A percentile compares a stretch with the other conserved stretches of the same genome.
Evolutionary conservation across 1,140 invertebrate genomes (phyloP).

Genomic region (Penaeus vannamei): DNA sequence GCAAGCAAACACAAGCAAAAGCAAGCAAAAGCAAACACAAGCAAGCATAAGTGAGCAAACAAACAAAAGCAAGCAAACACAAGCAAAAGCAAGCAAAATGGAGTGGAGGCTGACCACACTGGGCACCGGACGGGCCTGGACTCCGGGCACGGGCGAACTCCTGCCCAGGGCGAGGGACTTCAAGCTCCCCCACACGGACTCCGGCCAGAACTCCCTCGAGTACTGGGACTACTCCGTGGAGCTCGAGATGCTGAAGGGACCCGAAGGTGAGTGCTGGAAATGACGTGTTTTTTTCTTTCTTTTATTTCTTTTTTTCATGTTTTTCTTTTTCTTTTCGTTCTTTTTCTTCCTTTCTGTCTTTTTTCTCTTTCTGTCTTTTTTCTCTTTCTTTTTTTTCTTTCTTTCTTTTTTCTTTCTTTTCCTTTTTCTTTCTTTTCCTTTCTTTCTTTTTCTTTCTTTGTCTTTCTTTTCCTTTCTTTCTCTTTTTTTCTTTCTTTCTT

Average conservation of each 20-base stretch:
- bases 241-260: constrained; percentile 81
- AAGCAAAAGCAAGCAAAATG: background rate
- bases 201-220: constrained; percentile 79
- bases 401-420: background rate
- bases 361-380: background rate
- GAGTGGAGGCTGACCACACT: constrained; percentile 52
- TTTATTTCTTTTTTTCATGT: background rate
- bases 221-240: constrained; percentile 87
- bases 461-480: too few relatives aligned
- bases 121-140: constrained; percentile 23
- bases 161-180: constrained; percentile 9
- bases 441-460: too few relatives aligned
- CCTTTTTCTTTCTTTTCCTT: too few relatives aligned
- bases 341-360: background rate
- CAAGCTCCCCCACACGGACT: constrained; percentile 61
- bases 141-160: background rate
- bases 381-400: background rate
- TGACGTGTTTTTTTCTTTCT: background rate
- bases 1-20: background rate
- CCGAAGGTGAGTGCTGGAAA: constrained; percentile 76
- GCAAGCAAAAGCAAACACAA: background rate
- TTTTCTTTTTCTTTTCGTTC: background rate
- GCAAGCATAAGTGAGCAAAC: background rate
- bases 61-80: background rate
- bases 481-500: too few relatives aligned